phyloP scores from a whole-genome alignment of 2,113 vertebrate species.

The Dicerorhinus sumatrensis region DNA sequence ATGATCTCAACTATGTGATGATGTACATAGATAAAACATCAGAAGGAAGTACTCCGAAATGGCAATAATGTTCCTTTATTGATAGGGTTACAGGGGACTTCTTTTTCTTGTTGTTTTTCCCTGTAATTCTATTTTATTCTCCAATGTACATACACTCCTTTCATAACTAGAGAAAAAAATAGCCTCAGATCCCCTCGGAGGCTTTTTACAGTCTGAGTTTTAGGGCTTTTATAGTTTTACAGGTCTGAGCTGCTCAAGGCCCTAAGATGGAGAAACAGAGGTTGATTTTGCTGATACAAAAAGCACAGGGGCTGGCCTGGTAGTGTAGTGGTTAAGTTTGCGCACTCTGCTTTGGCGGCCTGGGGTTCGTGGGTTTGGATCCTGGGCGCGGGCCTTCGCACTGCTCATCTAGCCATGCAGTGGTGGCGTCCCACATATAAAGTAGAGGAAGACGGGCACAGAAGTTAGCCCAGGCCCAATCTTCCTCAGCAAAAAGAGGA shows the following conservation, averaged over 20 bases:
- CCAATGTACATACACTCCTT: neutral
- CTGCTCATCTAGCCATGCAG: no score
- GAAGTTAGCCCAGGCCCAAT: no score
- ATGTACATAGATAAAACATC: neutral
- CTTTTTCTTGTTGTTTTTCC: neutral
- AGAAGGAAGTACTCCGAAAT: neutral
- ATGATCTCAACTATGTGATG: neutral
- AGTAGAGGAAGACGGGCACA: no score
- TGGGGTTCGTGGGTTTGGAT: no score
- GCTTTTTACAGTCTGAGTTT: no score
- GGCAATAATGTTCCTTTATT: neutral
- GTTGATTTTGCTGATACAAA: slow-evolving; percentile 12
- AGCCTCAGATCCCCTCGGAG: neutral
- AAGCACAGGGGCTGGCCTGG: neutral
- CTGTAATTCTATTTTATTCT: neutral
- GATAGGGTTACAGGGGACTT: neutral
- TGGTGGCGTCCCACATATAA: no score
- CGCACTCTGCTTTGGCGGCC: no score
- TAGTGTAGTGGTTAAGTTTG: no score
- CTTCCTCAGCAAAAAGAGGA: no score
- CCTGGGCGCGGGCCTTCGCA: no score
- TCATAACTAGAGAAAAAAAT: neutral
- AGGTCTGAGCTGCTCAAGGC: neutral
- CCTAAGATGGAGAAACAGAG: neutral
- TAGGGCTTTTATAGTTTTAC: neutral